Evolutionary conservation across 2,113 vertebrate species (phyloP).

Genomic region (Leucopsar rothschildi): DNA sequence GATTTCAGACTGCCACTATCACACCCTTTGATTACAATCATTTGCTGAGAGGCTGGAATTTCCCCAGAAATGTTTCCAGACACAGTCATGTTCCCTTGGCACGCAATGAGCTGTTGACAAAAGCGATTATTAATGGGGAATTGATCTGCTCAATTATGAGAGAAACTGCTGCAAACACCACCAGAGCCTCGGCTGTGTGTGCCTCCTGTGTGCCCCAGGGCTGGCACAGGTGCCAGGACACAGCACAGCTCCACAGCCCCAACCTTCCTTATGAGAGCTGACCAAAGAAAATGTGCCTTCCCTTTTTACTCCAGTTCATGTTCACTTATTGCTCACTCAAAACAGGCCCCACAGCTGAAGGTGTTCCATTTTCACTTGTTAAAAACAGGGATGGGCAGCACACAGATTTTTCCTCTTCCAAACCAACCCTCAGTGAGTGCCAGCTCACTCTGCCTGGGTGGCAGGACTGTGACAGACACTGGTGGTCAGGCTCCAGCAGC

Average conservation of each 20-base stretch:
- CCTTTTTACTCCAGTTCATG: not conserved
- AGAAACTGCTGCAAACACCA: not conserved
- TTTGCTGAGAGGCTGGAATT: not conserved
- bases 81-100: not conserved
- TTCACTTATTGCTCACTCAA: not conserved
- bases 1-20: not conserved
- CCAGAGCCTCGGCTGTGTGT: not conserved
- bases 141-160: not conserved
- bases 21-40: not conserved
- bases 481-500: not conserved
- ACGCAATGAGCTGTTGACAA: not conserved
- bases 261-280: not conserved
- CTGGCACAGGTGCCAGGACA: not conserved
- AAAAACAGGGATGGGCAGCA: not conserved
- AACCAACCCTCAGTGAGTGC: not conserved
- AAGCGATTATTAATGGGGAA: not conserved
- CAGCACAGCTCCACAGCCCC: not conserved
- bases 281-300: fast-evolving
- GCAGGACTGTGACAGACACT: not conserved
- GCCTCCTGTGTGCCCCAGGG: not conserved
- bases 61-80: not conserved
- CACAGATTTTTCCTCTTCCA: not conserved
- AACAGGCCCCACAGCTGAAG: not conserved
- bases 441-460: not conserved
- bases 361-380: not conserved